Evolutionary conservation across 2,797 vertebrate species (phyloP), one percentile per base, ranked within the genome.

Genomic region (Crax fasciolata): DNA sequence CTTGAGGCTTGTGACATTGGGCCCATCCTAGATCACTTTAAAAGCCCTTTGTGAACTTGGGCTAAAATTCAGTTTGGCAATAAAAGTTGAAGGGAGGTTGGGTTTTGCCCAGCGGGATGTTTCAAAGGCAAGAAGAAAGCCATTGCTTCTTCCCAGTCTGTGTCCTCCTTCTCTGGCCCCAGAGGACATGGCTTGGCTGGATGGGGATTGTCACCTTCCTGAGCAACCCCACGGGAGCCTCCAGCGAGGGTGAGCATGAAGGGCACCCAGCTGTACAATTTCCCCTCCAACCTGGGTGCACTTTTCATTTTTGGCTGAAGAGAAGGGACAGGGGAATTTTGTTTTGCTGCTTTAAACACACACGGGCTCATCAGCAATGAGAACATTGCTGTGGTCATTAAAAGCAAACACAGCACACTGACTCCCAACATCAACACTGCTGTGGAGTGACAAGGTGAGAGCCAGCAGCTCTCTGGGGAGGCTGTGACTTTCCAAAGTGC

Each of bases 311-410:
- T n/a, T 78, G 70, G 3, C 73, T 62, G 74, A 28, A n/a, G 12
- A 13, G 30, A 12, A 10, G n/a, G 24, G 38, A 35, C 39, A n/a
- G 10, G 8, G 16, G 54, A 67, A 59, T 35, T 84, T 24, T 0
- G n/a, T 86, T 94, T 88, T 86, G 73, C 85, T 87, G 55, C 38
- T 85, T 87, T 57, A 49, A 55, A 79, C 65, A 73, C 24, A 6
- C 11, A 32, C 57, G 63, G 72, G 68, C 25, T 77, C 19, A 43
- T 86, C 58, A 84, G 73, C 73, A 32, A 23, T 7, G 49, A 72
- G 90, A 89, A 89, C 88, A 93, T 88, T 48, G 74, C 93, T 94
- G 85, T 61, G 59, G 44, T 89, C 92, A 84, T 58, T 89, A 76
- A 90, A 94, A 96, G 58, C 70, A 43, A 44, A 25, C n/a, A 13